A percentile compares a stretch with the other conserved stretches of the same genome.
Evolutionary conservation across 2,113 vertebrate species (phyloP).

Genomic region (Tachycineta bicolor): DNA sequence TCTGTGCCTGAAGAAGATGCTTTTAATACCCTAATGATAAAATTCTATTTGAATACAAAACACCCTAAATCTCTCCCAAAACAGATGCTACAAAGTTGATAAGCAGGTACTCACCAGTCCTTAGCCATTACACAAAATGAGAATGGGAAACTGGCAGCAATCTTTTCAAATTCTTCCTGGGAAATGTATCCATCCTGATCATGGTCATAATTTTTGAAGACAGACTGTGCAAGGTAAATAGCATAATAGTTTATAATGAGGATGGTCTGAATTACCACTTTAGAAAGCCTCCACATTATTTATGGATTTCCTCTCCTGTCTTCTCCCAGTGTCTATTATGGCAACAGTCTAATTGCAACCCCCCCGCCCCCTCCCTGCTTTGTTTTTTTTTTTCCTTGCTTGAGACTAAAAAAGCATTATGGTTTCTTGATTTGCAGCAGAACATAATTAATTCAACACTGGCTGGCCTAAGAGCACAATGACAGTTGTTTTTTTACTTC

Average conservation of each 20-base stretch:
- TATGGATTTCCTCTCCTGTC: background rate
- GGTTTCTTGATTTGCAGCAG: background rate
- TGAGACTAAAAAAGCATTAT: background rate
- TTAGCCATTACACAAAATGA: conserved; percentile 97
- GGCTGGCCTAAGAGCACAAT: background rate
- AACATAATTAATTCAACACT: background rate
- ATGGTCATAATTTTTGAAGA: conserved; percentile 97
- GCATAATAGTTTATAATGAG: background rate
- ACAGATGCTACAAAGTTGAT: background rate
- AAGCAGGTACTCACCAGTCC: conserved; percentile 83
- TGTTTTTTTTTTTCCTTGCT: background rate
- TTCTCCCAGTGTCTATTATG: background rate
- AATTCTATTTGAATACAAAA: background rate
- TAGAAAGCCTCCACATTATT: background rate
- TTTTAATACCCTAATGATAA: background rate
- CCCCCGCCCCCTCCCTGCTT: too few species aligned
- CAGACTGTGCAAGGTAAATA: conserved; percentile 78
- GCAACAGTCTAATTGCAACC: background rate
- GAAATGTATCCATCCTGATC: conserved; percentile 95
- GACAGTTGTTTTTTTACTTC: background rate
- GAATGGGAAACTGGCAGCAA: conserved; percentile 94
- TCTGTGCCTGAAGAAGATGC: background rate
- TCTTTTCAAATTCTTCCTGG: conserved; percentile 96
- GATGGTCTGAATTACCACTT: background rate
- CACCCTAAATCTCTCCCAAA: background rate